Percentiles rank a stretch among this genome's conserved stretches.
Conservation (phyloP, 1,140 invertebrate genomes). For the Rhagoletis zephyria region DNA sequence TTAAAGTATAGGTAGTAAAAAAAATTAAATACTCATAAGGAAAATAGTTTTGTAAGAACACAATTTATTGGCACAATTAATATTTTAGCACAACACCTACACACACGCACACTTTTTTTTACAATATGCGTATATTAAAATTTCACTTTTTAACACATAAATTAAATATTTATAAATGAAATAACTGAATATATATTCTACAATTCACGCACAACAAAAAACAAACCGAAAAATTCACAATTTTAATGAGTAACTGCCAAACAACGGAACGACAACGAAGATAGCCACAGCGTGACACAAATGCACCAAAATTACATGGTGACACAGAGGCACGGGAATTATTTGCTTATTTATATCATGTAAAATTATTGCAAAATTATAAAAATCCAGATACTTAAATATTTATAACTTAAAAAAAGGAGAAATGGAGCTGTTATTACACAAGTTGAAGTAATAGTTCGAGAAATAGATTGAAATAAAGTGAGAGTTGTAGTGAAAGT, state of each 20-base stretch:
- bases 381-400: neutral
- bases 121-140: neutral
- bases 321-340: slow-evolving; percentile 36
- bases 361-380: slow-evolving; percentile 2
- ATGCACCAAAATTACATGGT: slow-evolving; percentile 11
- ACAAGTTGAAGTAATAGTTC: neutral
- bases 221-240: slow-evolving; percentile 8
- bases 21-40: neutral
- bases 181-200: slow-evolving; percentile 3
- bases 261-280: slow-evolving; percentile 9
- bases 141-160: neutral
- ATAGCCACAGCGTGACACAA: slow-evolving; percentile 29
- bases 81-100: slow-evolving; percentile 1
- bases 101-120: neutral
- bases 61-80: neutral
- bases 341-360: slow-evolving; percentile 10
- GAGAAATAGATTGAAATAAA: neutral
- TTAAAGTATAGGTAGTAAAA: neutral
- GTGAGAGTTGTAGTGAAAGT: slow-evolving; percentile 24
- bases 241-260: slow-evolving; percentile 1
- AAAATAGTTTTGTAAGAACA: neutral
- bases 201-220: slow-evolving; percentile 39
- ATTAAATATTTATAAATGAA: neutral
- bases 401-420: neutral
- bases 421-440: neutral